phyloP scores from a whole-genome alignment of 2,888 invertebrate species.

The Allophyes oxyacanthae region DNA sequence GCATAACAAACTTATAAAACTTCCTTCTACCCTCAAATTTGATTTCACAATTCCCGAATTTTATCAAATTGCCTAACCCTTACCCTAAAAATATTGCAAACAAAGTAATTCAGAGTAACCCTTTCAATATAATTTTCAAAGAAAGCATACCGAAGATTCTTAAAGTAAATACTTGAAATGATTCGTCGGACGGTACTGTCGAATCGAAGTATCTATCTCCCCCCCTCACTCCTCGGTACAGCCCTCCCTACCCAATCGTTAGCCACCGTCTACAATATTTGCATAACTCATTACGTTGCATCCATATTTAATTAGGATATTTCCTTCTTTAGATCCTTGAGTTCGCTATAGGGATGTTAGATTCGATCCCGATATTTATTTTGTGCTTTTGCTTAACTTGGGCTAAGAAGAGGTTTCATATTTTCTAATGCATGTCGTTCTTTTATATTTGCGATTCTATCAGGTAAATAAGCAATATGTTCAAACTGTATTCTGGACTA shows the following conservation, averaged over 20 bases:
- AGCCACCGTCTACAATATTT: slow-evolving; percentile 83
- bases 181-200: slow-evolving; percentile 69
- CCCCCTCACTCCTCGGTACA: slow-evolving; percentile 38
- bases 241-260: slow-evolving; percentile 66
- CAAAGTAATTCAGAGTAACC: slow-evolving; percentile 58
- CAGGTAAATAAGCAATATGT: no score
- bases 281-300: slow-evolving; percentile 87
- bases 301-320: slow-evolving; percentile 88
- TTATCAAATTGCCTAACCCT: slow-evolving; percentile 39
- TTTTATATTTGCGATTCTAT: no score
- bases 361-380: slow-evolving; percentile 55
- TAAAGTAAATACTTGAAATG: slow-evolving; percentile 71
- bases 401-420: background rate
- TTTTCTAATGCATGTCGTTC: no score
- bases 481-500: no score
- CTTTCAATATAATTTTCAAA: slow-evolving; percentile 65
- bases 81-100: slow-evolving; percentile 55
- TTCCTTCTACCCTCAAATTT: slow-evolving; percentile 37
- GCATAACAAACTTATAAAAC: slow-evolving; percentile 32
- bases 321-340: slow-evolving; percentile 72
- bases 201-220: slow-evolving; percentile 54
- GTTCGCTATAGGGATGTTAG: slow-evolving; percentile 49
- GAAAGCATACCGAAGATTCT: slow-evolving; percentile 63
- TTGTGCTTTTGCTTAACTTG: no score
- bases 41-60: slow-evolving; percentile 35